These are phyloP conservation scores for Otolemur garnettii DNA, from an alignment of 2,113 vertebrate genomes.

Conservation along the genomic window DNA sequence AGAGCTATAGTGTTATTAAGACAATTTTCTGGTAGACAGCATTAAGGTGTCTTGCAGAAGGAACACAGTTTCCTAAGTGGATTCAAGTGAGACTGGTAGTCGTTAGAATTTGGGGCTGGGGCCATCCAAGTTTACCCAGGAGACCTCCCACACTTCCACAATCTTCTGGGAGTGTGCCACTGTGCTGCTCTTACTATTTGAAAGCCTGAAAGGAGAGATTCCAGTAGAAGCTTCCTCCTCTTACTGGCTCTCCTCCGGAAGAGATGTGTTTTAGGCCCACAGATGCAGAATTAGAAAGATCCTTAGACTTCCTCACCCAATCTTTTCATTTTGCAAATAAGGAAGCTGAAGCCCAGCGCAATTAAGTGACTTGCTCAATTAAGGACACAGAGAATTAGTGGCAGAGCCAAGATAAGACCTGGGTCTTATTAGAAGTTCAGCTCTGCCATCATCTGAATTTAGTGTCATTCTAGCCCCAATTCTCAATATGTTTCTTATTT, in stretches of 20 bases:
- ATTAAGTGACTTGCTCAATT: not conserved
- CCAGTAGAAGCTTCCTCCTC: not conserved
- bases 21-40: not conserved
- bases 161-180: not conserved
- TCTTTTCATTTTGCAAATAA: slow-evolving; percentile 25
- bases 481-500: slow-evolving; percentile 26
- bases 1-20: not conserved
- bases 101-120: not conserved
- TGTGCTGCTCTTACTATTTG: not conserved
- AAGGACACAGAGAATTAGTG: not conserved
- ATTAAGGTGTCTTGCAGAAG: not conserved
- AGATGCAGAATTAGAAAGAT: not conserved
- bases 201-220: not conserved
- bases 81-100: not conserved
- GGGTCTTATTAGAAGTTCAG: not conserved
- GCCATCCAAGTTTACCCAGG: not conserved
- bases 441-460: not conserved
- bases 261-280: not conserved
- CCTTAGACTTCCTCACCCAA: not conserved
- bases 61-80: not conserved
- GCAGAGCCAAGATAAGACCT: not conserved
- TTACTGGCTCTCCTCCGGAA: not conserved
- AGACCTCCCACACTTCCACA: not conserved
- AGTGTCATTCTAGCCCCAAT: not conserved
- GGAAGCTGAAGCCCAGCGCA: slow-evolving; percentile 24